Evolutionary conservation across 2,113 vertebrate species (phyloP).

Genomic region (Saguinus imperator): DNA sequence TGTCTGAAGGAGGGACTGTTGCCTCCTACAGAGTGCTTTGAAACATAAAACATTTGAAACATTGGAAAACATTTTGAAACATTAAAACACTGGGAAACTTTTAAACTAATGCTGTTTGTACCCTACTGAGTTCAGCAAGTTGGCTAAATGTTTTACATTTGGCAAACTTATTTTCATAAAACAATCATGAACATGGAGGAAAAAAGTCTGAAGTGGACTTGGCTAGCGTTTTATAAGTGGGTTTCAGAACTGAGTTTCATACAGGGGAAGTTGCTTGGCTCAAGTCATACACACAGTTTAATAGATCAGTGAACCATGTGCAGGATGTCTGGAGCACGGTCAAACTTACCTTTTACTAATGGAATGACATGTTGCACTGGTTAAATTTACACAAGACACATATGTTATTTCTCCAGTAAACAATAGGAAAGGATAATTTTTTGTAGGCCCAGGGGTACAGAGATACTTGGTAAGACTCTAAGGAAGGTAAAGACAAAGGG

Average conservation of each 20-base stretch:
- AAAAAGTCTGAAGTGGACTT: neutral
- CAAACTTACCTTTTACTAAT: neutral
- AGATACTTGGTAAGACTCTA: slow-evolving; percentile 61
- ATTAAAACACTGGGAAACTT: neutral
- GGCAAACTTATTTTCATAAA: neutral
- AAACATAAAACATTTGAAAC: too few species aligned
- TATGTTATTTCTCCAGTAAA: slow-evolving; percentile 48
- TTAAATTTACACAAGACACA: slow-evolving; percentile 43
- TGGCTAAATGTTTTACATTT: neutral
- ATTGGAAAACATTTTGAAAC: too few species aligned
- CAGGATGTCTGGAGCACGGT: neutral
- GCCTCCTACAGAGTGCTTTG: neutral
- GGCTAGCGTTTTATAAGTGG: neutral
- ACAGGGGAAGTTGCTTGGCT: neutral
- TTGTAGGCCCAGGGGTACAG: slow-evolving; percentile 54
- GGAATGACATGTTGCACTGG: slow-evolving; percentile 3
- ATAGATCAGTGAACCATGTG: neutral
- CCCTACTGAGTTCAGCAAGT: neutral
- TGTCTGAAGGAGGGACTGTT: neutral
- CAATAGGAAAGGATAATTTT: slow-evolving; percentile 57
- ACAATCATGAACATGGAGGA: neutral
- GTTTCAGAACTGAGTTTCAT: neutral
- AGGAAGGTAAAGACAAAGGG: slow-evolving; percentile 65
- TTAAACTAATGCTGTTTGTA: neutral
- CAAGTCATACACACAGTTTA: neutral